Evolutionary conservation across 2,888 invertebrate species (phyloP), one percentile per base, ranked within the genome.

Genomic region (Lottia gigantea): DNA sequence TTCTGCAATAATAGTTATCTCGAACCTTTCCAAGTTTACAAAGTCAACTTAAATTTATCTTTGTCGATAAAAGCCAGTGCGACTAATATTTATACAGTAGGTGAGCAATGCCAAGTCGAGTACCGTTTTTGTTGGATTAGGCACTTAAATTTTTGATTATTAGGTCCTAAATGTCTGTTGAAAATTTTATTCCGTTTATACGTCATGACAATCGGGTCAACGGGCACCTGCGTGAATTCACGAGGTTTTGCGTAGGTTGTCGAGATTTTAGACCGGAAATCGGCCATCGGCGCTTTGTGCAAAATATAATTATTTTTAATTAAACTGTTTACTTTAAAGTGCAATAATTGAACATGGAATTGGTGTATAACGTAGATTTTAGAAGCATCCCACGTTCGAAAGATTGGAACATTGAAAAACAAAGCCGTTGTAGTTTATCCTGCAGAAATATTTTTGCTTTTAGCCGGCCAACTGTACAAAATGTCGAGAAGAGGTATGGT

Each of bases 361-460:
- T 80, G 16, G 76, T 82, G 19, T 82, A 82, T 69, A 75, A 74
- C 46, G 74, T 78, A 16, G 78, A 80, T 63, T 76, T 76, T 62
- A 74, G 74, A 40, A 64, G 74, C 16, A 55, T 70, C 11, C 68
- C 73, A 0, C 70, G 71, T 62, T 68, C 70, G n/a, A 80, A 79
- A 67, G 85, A 85, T 61, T 83, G 83, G 80, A 73, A 81, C 16
- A 73, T 82, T 14, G 85, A 85, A 67, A 83, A 83, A 72, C 80
- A 81, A 62, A 75, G 76, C 45, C 82, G 82, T 64, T 78, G 79
- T 26, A 78, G 79, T 63, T 70, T 84, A 46, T 85, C 85, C 7
- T 82, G 83, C 63, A 77, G 80, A 76, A 85, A 85, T 73, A 79
- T 84, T 25, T 70, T 83, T n/a, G 80, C 81, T 11, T 79, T 81